Conservation (phyloP, 2,113 vertebrate species). For the Microcebus murinus region DNA sequence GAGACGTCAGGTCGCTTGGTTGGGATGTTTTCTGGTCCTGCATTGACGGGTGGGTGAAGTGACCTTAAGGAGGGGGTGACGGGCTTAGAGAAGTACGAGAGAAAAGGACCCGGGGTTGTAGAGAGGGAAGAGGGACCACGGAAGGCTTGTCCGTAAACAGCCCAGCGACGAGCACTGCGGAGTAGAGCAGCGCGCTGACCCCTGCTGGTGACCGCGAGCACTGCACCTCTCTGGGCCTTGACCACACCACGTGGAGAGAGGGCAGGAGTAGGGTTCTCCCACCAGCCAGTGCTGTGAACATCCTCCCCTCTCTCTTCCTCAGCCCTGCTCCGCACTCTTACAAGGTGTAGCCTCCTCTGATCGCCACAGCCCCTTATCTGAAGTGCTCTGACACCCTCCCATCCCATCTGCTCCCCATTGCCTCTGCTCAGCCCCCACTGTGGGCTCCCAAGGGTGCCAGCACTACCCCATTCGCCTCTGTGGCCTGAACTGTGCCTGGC, state of each 20-base stretch:
- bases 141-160: neutral
- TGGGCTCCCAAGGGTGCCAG: neutral
- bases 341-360: neutral
- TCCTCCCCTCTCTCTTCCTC: neutral
- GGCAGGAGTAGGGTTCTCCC: too few relatives aligned
- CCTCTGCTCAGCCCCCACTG: neutral
- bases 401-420: neutral
- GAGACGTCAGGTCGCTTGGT: neutral
- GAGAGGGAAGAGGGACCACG: neutral
- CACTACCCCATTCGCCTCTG: neutral
- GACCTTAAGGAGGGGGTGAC: neutral
- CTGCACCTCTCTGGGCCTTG: neutral
- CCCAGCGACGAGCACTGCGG: neutral
- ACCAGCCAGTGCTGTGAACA: neutral
- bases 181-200: neutral
- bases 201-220: slow-evolving; percentile 52
- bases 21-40: neutral
- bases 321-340: neutral
- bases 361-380: too few relatives aligned
- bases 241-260: neutral
- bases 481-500: neutral
- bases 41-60: neutral
- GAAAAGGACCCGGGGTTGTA: neutral
- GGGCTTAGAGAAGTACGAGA: neutral
- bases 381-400: neutral